Conservation (phyloP, 1,140 invertebrate species). For the Daktulosphaira vitifoliae region DNA sequence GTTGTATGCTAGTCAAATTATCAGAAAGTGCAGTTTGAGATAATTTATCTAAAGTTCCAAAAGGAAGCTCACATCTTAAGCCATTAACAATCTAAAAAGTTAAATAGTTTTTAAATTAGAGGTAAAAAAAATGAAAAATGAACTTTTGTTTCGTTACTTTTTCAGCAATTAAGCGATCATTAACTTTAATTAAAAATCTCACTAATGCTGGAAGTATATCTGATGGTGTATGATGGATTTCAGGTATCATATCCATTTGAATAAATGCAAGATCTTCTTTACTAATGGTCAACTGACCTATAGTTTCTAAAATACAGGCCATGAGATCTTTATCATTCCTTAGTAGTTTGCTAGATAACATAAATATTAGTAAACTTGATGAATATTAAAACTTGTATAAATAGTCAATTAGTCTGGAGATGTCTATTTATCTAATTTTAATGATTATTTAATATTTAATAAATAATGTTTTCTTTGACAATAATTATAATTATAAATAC, state of each 20-base stretch:
- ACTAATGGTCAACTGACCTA: conserved; percentile 36
- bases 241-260: conserved; percentile 32
- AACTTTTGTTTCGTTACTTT: conserved; percentile 21
- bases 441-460: not conserved
- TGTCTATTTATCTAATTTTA: not conserved
- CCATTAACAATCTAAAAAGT: conserved; percentile 34
- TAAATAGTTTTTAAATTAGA: not conserved
- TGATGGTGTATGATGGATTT: conserved; percentile 30
- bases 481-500: not conserved
- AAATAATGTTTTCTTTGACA: not conserved
- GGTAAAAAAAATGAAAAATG: not conserved
- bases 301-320: conserved; percentile 36
- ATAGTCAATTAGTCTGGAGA: not conserved
- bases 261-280: conserved; percentile 34
- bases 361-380: not conserved
- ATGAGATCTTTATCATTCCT: conserved; percentile 35
- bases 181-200: conserved; percentile 35
- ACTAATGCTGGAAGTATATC: conserved; percentile 36
- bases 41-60: not conserved
- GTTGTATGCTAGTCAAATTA: conserved; percentile 16
- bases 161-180: conserved; percentile 32
- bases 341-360: conserved; percentile 35
- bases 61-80: conserved; percentile 34
- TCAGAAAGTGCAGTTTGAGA: not conserved
- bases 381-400: too few relatives aligned